Conservation (phyloP, 2,113 vertebrate species). For the Uropsilus gracilis region DNA sequence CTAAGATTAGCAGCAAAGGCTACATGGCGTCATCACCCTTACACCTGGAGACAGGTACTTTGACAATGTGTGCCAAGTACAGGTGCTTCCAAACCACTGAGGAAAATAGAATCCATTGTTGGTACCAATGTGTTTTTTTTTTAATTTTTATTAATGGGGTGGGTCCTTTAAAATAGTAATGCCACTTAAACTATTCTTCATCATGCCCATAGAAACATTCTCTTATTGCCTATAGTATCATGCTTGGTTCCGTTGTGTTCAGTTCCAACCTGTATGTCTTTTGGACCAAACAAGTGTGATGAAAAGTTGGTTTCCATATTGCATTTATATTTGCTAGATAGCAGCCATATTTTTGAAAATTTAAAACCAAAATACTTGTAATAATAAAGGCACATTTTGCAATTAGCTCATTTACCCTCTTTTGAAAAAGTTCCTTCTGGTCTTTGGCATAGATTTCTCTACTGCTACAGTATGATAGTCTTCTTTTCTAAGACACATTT, state of each 20-base stretch:
- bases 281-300: slow-evolving; percentile 23
- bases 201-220: not conserved
- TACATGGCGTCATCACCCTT: not conserved
- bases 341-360: slow-evolving; percentile 53
- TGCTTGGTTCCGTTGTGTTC: not conserved
- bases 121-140: not conserved
- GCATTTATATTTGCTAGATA: slow-evolving; percentile 48
- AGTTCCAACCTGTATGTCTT: not conserved
- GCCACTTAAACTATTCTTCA: not conserved
- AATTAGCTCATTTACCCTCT: slow-evolving; percentile 34
- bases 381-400: slow-evolving; percentile 45
- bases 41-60: not conserved
- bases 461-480: not conserved
- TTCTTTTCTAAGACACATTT: not conserved
- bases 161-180: not conserved
- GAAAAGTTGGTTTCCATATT: slow-evolving; percentile 25
- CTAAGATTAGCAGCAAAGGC: not conserved
- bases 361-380: slow-evolving; percentile 49
- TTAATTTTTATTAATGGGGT: not conserved
- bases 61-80: not conserved
- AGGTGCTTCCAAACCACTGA: not conserved
- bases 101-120: not conserved
- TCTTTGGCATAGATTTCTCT: slow-evolving; percentile 32
- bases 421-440: not conserved
- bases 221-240: slow-evolving; percentile 5